Conservation (phyloP, 1,140 invertebrate genomes). For the Homalodisca vitripennis region DNA sequence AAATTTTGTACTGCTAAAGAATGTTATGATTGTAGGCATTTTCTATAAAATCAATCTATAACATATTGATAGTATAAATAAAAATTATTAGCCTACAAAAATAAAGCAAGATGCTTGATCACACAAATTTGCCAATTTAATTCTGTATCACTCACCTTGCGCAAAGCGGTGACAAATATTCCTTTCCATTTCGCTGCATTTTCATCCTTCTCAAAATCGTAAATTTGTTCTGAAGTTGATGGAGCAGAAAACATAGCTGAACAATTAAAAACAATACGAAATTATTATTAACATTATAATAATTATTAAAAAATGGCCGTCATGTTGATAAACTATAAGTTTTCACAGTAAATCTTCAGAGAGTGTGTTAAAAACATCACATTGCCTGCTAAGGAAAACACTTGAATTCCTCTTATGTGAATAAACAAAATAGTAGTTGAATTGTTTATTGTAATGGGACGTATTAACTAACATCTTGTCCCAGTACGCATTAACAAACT, state of each 20-base stretch:
- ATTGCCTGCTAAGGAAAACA: not conserved
- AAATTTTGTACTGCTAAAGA: no score
- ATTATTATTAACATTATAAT: slow-evolving; percentile 12
- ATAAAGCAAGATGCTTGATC: no score
- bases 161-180: slow-evolving; percentile 75
- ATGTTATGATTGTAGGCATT: no score
- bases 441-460: slow-evolving; percentile 6
- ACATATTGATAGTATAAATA: no score
- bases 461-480: slow-evolving; percentile 15
- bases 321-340: slow-evolving; percentile 18
- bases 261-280: slow-evolving; percentile 30
- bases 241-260: slow-evolving; percentile 56
- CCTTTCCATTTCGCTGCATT: slow-evolving; percentile 88
- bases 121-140: no score
- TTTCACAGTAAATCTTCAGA: no score
- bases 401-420: not conserved
- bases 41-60: no score
- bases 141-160: slow-evolving; percentile 61
- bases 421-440: slow-evolving; percentile 1
- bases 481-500: not conserved
- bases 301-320: slow-evolving; percentile 26
- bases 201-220: slow-evolving; percentile 86
- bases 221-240: slow-evolving; percentile 62
- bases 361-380: no score
- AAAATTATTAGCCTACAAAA: no score